Evolutionary conservation across 2,113 vertebrate species (phyloP).

Genomic region (Thermophis baileyi): DNA sequence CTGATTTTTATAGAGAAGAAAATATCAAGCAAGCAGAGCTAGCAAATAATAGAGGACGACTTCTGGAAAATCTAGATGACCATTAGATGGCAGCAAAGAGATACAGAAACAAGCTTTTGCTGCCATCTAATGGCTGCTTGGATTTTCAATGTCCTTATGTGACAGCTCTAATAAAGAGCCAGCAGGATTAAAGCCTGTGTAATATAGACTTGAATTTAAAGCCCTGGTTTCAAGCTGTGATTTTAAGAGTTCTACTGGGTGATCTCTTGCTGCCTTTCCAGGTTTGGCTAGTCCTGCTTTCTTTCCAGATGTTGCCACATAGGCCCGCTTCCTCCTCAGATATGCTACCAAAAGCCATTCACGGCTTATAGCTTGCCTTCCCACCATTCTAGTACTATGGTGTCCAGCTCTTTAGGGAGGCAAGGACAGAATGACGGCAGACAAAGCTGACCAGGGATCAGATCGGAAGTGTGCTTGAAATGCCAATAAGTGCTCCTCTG

Average conservation of each 20-base stretch:
- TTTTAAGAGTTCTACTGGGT: not conserved
- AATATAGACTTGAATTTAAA: not conserved
- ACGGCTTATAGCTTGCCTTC: not conserved
- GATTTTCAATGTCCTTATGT: not conserved
- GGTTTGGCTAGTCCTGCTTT: not conserved
- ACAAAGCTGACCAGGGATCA: not conserved
- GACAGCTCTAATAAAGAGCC: not conserved
- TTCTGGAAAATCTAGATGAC: not conserved
- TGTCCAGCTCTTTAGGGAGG: not conserved
- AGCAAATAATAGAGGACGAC: not conserved
- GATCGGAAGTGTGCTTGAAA: not conserved
- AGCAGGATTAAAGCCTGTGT: not conserved
- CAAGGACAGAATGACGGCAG: not conserved
- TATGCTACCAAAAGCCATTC: not conserved
- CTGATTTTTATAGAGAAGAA: not conserved
- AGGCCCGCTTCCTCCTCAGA: not conserved
- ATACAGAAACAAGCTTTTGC: not conserved
- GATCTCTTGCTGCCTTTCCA: not conserved
- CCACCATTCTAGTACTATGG: not conserved
- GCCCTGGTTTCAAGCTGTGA: not conserved
- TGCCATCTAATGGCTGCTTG: not conserved
- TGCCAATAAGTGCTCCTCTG: not conserved
- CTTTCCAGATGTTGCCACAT: not conserved
- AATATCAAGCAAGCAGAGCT: not conserved
- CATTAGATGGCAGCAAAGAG: not conserved